phyloP scores from a whole-genome alignment of 2,888 invertebrate species.

The Omphaloscelis lunosa region DNA sequence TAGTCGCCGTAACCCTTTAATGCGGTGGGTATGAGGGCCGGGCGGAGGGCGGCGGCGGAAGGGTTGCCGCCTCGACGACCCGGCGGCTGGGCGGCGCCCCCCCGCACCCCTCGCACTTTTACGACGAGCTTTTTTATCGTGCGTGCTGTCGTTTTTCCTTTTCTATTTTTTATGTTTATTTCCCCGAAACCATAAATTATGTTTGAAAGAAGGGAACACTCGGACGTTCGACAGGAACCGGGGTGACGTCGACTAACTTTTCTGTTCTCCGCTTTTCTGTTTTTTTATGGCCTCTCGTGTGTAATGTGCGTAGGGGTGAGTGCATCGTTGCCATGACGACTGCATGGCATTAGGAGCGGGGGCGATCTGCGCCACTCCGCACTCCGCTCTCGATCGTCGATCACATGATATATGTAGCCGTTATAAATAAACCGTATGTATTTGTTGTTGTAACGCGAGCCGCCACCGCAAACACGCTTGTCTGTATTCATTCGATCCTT shows the following conservation, averaged over 20 bases:
- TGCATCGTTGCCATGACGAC: constrained; percentile 87
- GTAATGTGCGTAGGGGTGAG: constrained; percentile 82
- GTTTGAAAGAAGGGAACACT: constrained; percentile 91
- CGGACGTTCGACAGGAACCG: constrained; percentile 90
- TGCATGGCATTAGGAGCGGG: constrained; percentile 85
- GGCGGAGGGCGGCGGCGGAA: constrained; percentile 86
- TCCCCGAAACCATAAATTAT: constrained; percentile 91
- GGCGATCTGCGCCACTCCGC: constrained; percentile 64
- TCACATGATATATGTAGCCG: constrained; percentile 70
- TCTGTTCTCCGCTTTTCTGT: constrained; percentile 84
- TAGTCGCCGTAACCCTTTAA: constrained; percentile 88
- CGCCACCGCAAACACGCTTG: constrained; percentile 84
- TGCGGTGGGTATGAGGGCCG: constrained; percentile 79
- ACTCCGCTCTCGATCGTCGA: constrained; percentile 62
- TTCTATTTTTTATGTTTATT: constrained; percentile 91
- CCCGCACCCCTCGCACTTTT: constrained; percentile 85
- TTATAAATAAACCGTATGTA: constrained; percentile 78
- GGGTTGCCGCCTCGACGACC: constrained; percentile 86
- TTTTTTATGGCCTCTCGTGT: constrained; percentile 88
- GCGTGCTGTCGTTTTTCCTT: constrained; percentile 91
- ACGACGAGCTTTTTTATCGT: constrained; percentile 91
- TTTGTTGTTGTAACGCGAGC: constrained; percentile 89
- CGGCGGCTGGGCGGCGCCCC: constrained; percentile 78
- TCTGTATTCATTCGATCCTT: constrained; percentile 88
- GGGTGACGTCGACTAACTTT: constrained; percentile 87